Conservation (phyloP, 2,888 invertebrate genomes). For the Cyaniris semiargus region DNA sequence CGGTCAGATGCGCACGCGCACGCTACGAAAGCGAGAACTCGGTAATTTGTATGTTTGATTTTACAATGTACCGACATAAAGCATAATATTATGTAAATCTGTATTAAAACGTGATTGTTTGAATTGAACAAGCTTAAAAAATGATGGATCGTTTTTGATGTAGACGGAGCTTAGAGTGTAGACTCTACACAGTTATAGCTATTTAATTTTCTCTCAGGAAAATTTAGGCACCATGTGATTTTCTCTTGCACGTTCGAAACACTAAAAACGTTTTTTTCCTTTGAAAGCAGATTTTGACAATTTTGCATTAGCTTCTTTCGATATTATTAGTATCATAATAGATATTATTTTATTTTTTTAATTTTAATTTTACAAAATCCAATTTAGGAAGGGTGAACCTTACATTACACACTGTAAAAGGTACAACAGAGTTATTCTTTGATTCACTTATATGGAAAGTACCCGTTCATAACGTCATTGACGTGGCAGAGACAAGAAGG, state of each 20-base stretch:
- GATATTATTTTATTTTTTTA: too few species aligned
- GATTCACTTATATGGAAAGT: neutral
- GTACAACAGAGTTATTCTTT: neutral
- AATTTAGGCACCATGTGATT: too few species aligned
- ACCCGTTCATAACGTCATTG: neutral
- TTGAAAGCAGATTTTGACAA: too few species aligned
- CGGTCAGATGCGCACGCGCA: conserved; percentile 21
- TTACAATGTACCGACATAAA: neutral
- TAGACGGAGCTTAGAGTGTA: neutral
- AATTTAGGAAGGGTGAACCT: too few species aligned
- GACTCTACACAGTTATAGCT: too few species aligned
- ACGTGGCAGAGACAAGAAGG: neutral
- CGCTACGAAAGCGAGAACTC: conserved; percentile 13
- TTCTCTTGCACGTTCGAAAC: too few species aligned
- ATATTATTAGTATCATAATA: too few species aligned
- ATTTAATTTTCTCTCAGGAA: too few species aligned
- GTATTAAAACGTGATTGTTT: neutral
- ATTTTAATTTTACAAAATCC: too few species aligned
- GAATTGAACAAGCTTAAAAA: neutral
- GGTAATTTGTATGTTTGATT: neutral
- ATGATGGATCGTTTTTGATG: neutral
- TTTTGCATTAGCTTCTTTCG: too few species aligned
- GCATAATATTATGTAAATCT: neutral
- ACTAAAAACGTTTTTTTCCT: too few species aligned
- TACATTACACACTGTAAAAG: neutral